Evolutionary conservation across 92 coral and sea anemone species (phyloP).

Genomic region (Actinostola sp.): DNA sequence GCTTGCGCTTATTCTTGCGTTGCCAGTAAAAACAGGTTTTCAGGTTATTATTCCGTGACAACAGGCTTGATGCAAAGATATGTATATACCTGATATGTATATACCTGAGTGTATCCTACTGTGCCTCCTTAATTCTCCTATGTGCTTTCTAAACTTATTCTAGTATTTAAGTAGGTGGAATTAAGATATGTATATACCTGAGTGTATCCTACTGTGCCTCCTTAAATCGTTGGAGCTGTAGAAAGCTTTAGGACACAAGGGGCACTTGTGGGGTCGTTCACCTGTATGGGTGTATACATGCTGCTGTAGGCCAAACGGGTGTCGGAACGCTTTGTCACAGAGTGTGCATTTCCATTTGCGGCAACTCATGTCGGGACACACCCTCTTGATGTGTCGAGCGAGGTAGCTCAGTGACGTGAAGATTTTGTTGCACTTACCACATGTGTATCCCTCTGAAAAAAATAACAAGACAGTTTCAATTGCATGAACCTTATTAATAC

Average conservation of each 20-base stretch:
- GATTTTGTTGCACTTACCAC: constrained; percentile 98
- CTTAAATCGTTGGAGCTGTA: constrained; percentile 98
- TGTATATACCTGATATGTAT: too few relatives aligned
- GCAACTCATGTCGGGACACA: constrained; percentile 98
- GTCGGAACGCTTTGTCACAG: constrained; percentile 98
- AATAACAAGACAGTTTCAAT: not conserved
- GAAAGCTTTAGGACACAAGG: constrained; percentile 96
- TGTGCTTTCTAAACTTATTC: not conserved
- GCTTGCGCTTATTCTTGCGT: too few relatives aligned
- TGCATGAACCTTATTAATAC: not conserved
- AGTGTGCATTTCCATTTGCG: constrained; percentile 96
- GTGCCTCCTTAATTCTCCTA: constrained; percentile 81
- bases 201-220: constrained; percentile 96
- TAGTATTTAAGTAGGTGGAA: too few relatives aligned
- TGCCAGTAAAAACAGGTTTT: too few relatives aligned
- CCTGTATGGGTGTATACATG: constrained; percentile 99
- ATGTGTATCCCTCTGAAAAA: constrained; percentile 86
- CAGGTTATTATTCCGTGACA: too few relatives aligned
- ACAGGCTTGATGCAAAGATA: too few relatives aligned
- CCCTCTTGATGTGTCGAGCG: constrained; percentile 96
- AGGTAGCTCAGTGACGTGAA: constrained; percentile 95
- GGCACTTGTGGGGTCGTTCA: constrained; percentile 96
- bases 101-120: constrained; percentile 98
- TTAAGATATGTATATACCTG: constrained; percentile 52
- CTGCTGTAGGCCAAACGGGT: constrained; percentile 98